Percentiles rank a stretch among this genome's conserved stretches.
Conservation (phyloP, 2,888 invertebrate genomes). For the Ephialtes manifestator region DNA sequence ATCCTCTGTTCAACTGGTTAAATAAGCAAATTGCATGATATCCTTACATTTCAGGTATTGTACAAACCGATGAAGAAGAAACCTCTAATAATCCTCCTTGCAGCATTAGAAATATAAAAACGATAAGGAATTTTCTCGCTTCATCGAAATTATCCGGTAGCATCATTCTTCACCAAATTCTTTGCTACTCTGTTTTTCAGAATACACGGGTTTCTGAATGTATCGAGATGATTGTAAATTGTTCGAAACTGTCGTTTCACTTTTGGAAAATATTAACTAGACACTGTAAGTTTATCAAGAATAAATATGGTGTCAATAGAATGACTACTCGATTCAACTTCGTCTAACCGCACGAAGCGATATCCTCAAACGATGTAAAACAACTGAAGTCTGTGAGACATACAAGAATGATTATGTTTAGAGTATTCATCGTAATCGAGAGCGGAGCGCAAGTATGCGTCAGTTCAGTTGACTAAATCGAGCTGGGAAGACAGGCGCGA, state of each 20-base stretch:
- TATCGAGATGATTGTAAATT: neutral
- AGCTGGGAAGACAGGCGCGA: constrained; percentile 33
- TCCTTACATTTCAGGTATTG: neutral
- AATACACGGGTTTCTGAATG: neutral
- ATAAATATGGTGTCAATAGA: neutral
- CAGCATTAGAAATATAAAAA: neutral
- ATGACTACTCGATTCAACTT: neutral
- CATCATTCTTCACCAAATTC: neutral
- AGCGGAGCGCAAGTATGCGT: constrained; percentile 2
- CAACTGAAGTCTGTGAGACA: constrained; percentile 26
- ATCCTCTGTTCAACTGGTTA: neutral
- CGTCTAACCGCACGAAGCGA: neutral
- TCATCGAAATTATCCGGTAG: neutral
- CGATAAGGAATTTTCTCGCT: neutral
- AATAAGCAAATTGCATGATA: neutral
- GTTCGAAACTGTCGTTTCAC: neutral
- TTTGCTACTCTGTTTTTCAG: neutral
- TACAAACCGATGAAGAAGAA: neutral
- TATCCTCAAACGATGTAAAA: constrained; percentile 11
- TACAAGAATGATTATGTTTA: constrained; percentile 7
- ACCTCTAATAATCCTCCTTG: neutral
- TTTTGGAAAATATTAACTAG: neutral
- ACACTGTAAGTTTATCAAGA: neutral
- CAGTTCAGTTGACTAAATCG: constrained; percentile 15
- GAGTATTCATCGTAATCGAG: constrained; percentile 23